phyloP scores from a whole-genome alignment of 1,140 invertebrate genomes.

The Drosophila seguyi region DNA sequence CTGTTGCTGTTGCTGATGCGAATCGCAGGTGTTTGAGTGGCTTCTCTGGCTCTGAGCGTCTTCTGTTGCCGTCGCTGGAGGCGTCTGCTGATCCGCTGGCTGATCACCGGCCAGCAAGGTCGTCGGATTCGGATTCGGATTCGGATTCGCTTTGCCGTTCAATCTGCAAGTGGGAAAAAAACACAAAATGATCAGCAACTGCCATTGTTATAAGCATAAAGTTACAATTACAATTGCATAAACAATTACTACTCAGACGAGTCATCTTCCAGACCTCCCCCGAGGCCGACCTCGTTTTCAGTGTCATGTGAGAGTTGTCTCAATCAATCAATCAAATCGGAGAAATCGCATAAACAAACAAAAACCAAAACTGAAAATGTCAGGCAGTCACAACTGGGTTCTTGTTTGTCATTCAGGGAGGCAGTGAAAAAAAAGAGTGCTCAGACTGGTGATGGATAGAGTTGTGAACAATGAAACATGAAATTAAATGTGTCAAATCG shows the following conservation, averaged over 20 bases:
- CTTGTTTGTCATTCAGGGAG: slow-evolving; percentile 37
- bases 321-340: slow-evolving; percentile 40
- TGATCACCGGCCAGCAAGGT: slow-evolving; percentile 50
- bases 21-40: slow-evolving; percentile 70
- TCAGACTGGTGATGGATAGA: slow-evolving; percentile 41
- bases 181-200: slow-evolving; percentile 13
- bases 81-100: slow-evolving; percentile 41
- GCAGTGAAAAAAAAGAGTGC: not conserved
- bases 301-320: slow-evolving; percentile 49
- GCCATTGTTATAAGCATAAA: slow-evolving; percentile 63
- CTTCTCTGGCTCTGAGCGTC: slow-evolving; percentile 67
- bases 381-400: slow-evolving; percentile 21
- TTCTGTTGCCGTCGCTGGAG: slow-evolving; percentile 20
- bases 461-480: slow-evolving; percentile 24
- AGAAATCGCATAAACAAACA: slow-evolving; percentile 29
- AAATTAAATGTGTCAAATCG: slow-evolving; percentile 39
- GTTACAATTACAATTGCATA: slow-evolving; percentile 50
- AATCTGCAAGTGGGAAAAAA: slow-evolving; percentile 56
- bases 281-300: slow-evolving; percentile 15
- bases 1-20: slow-evolving; percentile 64
- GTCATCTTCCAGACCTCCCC: not conserved
- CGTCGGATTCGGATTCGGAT: slow-evolving; percentile 45
- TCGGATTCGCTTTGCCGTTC: slow-evolving; percentile 56
- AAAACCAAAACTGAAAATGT: slow-evolving; percentile 19
- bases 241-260: slow-evolving; percentile 9